Evolutionary conservation across 2,113 vertebrate species (phyloP), one percentile per base, ranked within the genome.

Genomic region (Tretioscincus oriximinensis): DNA sequence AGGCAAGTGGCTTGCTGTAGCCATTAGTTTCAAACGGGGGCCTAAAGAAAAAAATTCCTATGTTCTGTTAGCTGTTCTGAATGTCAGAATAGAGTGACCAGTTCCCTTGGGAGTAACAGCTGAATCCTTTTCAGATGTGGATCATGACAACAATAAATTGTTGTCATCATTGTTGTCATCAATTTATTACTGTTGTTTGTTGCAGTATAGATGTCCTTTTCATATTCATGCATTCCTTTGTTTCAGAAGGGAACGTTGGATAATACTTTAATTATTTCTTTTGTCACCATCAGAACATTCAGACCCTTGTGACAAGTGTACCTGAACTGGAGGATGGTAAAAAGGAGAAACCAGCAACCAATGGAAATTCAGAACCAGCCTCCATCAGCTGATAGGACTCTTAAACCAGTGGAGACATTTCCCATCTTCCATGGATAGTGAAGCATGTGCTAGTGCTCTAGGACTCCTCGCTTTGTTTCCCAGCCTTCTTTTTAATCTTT

Each of bases 21-120:
- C 94, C 94, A 93, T 89, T 92, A 90, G 94, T 95, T 96, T 96
- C 93, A 94, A 94, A 81, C 87, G 88, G 91, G 90, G 81, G 95
- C 95, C 91, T 9, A 96, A 75, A 97, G 83, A 2, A 93, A 91
- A 81, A 16, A 75, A 64, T 84, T 92, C 95, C 94, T 91, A 67
- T 94, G 41, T 91, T 95, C 91, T 96, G 91, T 91, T 94, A 96
- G 91, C 88, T 89, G 88, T 90, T 93, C 91, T 83, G 81, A 81
- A 49, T 76, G 70, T 73, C 22, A 70, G 6, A 88, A 80, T 89
- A 89, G 83, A 87, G 76, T 90, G 54, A 89, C 93, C 93, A 82
- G 1, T 94, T 96, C 93, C 93, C 81, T 92, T 93, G 88, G 93
- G 94, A 96, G 94, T 89, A 84, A 96, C 93, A 93, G 20, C 26